phyloP scores from a whole-genome alignment of 2,888 invertebrate genomes.

The Smittia aterrima region DNA sequence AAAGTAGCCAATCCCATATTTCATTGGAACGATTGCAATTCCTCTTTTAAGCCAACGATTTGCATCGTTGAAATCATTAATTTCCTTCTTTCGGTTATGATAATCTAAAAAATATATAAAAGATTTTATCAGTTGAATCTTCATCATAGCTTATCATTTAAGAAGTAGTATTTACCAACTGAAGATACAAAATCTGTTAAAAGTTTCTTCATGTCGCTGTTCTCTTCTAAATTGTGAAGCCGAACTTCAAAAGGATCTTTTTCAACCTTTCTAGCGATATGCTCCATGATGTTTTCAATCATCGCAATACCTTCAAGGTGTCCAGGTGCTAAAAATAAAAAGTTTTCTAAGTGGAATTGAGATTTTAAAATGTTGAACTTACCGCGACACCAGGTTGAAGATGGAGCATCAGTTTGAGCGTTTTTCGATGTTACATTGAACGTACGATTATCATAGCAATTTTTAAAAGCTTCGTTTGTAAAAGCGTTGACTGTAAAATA shows the following conservation, averaged over 20 bases:
- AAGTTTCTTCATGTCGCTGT: constrained; percentile 55
- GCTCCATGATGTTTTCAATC: constrained; percentile 67
- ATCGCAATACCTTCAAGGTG: constrained; percentile 60
- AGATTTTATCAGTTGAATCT: too few relatives aligned
- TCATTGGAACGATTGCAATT: constrained; percentile 65
- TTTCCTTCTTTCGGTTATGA: constrained; percentile 53
- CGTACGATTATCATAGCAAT: constrained; percentile 59
- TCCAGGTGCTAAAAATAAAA: constrained; percentile 44
- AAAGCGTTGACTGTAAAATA: constrained; percentile 42
- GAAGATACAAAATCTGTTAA: constrained; percentile 58
- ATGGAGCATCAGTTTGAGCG: constrained; percentile 62
- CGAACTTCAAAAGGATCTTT: constrained; percentile 62
- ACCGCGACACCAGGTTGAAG: constrained; percentile 62
- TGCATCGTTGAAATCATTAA: constrained; percentile 58
- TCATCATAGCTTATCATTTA: too few relatives aligned
- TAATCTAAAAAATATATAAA: constrained; percentile 58
- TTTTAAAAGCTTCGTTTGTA: constrained; percentile 53
- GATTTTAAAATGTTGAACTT: constrained; percentile 49
- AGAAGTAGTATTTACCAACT: constrained; percentile 43
- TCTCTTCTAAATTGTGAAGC: constrained; percentile 57
- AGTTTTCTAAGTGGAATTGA: constrained; percentile 56
- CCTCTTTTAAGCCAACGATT: constrained; percentile 79
- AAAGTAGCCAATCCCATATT: constrained; percentile 59
- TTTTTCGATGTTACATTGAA: constrained; percentile 47
- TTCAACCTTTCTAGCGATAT: constrained; percentile 58